Base-by-base conservation (phyloP, 2,888 invertebrate species). In the Tineola bisselliella region DNA sequence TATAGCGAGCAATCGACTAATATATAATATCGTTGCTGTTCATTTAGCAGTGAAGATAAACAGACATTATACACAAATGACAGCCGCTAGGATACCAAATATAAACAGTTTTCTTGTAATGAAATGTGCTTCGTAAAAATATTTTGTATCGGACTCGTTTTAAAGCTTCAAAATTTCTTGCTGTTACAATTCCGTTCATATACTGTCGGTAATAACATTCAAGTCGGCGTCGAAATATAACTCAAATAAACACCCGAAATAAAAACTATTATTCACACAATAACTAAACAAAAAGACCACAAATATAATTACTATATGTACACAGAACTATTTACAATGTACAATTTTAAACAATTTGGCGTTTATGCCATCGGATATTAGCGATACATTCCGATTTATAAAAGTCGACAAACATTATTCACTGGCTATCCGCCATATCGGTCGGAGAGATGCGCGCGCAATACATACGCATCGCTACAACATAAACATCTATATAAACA, bases 271-370 rank as follows among this genome's bases (percentile, higher is more conserved):
- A 88, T 89, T 89, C 89, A 89, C 89, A 88, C 87, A 88, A 84
- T 76, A 81, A 77, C 78, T 80, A 82, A 88, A 88, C 88, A 88
- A 84, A 88, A 88, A 88, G 77, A 78, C 83, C 89, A 87, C 86
- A 90, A 90, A 90, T 90, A 90, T 90, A 90, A 90, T 86, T 88
- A 90, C 90, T 90, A 90, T 90, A 90, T 91, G 88, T 90, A 91
- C 91, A 91, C 88, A 80, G 83, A 87, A 89, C 90, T 90, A 91
- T 90, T 89, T 91, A 91, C 90, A 90, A 90, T 90, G 88, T 90
- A 90, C 89, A 90, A 88, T 89, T 88, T 86, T 87, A 89, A 87
- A 88, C 83, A 86, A 88, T 87, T 83, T 81, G 79, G 83, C 83
- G 78, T 82, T 90, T 90, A 90, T 84, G 90, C 90, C 90, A 90